Evolutionary conservation across 2,113 vertebrate species (phyloP).

Genomic region (Gracilinanus agilis): DNA sequence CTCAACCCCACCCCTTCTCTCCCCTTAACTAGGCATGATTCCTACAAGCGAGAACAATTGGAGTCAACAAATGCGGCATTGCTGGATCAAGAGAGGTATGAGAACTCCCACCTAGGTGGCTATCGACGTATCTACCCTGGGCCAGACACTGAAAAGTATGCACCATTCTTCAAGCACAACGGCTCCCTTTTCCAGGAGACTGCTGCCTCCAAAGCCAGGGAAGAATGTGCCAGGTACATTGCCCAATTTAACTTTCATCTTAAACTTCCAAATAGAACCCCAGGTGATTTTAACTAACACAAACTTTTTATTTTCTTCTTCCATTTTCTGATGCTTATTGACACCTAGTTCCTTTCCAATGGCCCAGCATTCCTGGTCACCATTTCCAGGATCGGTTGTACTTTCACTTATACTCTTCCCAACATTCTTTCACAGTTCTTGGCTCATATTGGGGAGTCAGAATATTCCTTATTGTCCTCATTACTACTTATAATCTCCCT

Average conservation of each 20-base stretch:
- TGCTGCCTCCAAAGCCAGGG: slow-evolving; percentile 84
- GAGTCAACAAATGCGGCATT: slow-evolving; percentile 79
- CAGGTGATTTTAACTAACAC: too few species aligned
- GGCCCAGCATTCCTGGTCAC: not conserved
- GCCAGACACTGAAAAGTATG: slow-evolving; percentile 73
- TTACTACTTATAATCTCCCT: not conserved
- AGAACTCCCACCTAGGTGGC: slow-evolving; percentile 82
- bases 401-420: not conserved
- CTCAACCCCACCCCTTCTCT: not conserved
- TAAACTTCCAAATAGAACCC: too few species aligned
- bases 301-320: not conserved
- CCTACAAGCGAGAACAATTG: slow-evolving; percentile 77
- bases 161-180: slow-evolving; percentile 83
- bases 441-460: not conserved
- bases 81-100: slow-evolving; percentile 80
- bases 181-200: slow-evolving; percentile 87
- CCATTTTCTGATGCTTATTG: not conserved
- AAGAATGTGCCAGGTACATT: slow-evolving; percentile 85
- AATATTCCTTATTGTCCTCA: not conserved
- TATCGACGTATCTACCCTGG: slow-evolving; percentile 85
- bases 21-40: slow-evolving; percentile 5
- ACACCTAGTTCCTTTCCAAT: not conserved
- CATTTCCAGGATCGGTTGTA: not conserved
- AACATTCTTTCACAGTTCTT: too few species aligned
- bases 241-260: not conserved